These are phyloP conservation scores for Hipposideros armiger DNA, from an alignment of 2,113 vertebrate genomes.

Conservation along the genomic window DNA sequence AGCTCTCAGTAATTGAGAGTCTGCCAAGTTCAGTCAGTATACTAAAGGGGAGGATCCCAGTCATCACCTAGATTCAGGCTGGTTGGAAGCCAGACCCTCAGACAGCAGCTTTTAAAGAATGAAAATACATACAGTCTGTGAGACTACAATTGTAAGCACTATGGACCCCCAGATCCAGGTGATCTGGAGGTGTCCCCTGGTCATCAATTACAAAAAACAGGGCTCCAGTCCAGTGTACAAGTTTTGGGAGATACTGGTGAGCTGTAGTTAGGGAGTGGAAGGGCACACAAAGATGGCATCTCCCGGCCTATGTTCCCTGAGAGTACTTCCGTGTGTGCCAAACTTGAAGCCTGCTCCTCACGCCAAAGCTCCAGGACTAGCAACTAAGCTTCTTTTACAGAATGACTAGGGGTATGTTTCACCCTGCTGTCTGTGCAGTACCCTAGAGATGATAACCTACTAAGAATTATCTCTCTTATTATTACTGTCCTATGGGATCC, in stretches of 20 bases:
- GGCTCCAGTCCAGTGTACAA: neutral
- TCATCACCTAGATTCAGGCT: neutral
- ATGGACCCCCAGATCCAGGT: neutral
- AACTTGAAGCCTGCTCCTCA: neutral
- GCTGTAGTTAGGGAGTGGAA: neutral
- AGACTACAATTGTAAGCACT: neutral
- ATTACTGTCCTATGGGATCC: neutral
- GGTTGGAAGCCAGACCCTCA: neutral
- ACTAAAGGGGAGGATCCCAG: neutral
- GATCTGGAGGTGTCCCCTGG: neutral
- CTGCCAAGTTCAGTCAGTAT: neutral
- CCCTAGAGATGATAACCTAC: neutral
- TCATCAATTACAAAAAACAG: neutral
- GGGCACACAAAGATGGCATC: neutral
- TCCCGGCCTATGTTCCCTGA: neutral
- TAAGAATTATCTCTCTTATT: neutral
- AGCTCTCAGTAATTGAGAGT: neutral
- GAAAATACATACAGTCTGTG: neutral
- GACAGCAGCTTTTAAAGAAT: neutral
- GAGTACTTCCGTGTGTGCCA: neutral
- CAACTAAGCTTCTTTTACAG: neutral
- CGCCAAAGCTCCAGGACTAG: neutral
- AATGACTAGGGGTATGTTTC: neutral
- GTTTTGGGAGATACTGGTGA: neutral
- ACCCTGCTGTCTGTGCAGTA: neutral